Evolutionary conservation across 2,113 vertebrate genomes (phyloP).

Genomic region (Callaeas wilsoni): DNA sequence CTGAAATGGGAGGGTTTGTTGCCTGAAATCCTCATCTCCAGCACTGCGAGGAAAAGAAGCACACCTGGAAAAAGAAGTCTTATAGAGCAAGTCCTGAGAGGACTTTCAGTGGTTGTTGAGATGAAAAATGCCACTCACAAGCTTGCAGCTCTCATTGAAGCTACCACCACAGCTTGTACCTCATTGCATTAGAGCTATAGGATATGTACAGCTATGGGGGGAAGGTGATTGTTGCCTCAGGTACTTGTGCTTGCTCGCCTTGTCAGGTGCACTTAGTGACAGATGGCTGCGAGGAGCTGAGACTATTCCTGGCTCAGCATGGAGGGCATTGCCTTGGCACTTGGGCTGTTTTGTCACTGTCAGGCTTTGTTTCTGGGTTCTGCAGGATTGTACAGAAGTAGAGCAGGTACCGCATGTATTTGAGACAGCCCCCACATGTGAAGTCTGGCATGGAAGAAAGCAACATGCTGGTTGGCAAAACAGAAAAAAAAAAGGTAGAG

Average conservation of each 20-base stretch:
- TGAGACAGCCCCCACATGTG: neutral
- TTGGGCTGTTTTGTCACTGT: neutral
- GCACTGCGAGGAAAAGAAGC: neutral
- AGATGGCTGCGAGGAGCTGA: conserved; percentile 2
- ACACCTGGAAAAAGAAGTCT: neutral
- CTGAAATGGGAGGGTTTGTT: neutral
- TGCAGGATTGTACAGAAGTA: neutral
- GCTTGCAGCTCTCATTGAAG: neutral
- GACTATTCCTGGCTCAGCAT: conserved; percentile 8
- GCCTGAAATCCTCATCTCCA: neutral
- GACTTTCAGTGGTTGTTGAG: neutral
- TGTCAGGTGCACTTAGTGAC: neutral
- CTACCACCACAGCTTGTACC: neutral
- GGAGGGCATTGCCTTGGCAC: neutral
- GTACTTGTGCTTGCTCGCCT: neutral
- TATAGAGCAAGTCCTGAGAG: neutral
- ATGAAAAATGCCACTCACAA: neutral
- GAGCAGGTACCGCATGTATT: neutral
- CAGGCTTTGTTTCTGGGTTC: neutral
- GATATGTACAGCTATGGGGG: neutral
- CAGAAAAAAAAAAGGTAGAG: neutral
- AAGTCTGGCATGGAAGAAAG: neutral
- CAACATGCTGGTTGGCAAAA: neutral
- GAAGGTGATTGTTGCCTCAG: neutral
- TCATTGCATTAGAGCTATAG: neutral